Evolutionary conservation across 2,113 vertebrate species (phyloP).

Genomic region (Baryphthengus martii): DNA sequence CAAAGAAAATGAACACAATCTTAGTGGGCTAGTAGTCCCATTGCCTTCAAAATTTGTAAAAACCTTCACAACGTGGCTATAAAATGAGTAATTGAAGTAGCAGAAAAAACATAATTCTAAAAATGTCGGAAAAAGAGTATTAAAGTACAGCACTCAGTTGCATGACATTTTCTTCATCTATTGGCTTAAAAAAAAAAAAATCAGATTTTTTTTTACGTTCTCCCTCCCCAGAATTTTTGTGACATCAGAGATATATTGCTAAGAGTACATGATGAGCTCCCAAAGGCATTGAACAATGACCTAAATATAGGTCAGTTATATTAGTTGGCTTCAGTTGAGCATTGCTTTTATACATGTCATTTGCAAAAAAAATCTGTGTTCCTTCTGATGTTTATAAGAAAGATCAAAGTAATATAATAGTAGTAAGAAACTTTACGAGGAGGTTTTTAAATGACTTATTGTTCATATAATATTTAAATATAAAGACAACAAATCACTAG

Average conservation of each 20-base stretch:
- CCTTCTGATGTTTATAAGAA: neutral
- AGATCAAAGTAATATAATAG: neutral
- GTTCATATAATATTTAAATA: neutral
- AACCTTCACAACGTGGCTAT: neutral
- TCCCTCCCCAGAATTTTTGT: neutral
- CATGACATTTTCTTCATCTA: neutral
- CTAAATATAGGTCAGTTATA: neutral
- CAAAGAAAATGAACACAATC: neutral
- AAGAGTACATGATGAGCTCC: neutral
- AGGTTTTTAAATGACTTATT: neutral
- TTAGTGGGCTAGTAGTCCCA: neutral
- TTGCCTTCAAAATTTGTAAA: neutral
- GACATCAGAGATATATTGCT: neutral
- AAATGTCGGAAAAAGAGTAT: neutral
- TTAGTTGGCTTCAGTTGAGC: neutral
- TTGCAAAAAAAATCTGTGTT: neutral
- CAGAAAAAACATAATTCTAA: neutral
- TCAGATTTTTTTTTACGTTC: neutral
- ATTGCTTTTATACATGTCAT: neutral
- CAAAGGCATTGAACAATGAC: neutral
- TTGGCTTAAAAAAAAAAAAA: neutral
- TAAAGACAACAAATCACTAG: neutral
- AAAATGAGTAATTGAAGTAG: neutral
- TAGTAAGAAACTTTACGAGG: neutral
- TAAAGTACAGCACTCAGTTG: neutral